Percentiles rank a stretch among this genome's conserved stretches.
These are phyloP conservation scores for Xenopus laevis DNA, from an alignment of 2,113 vertebrate genomes.

Conservation along the genomic window DNA sequence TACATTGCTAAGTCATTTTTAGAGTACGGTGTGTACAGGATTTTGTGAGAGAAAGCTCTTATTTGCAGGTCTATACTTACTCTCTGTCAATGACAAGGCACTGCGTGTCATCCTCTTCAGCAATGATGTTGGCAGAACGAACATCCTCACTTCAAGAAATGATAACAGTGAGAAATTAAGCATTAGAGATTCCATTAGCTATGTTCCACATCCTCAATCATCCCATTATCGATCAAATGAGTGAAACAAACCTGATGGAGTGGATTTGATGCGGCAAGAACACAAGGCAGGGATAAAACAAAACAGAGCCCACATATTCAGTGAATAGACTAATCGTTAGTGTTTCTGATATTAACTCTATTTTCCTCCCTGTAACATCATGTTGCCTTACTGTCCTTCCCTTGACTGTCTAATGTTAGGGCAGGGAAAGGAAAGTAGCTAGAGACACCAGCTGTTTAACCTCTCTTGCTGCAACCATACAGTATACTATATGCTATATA, in stretches of 20 bases:
- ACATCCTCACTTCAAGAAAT: conserved; percentile 67
- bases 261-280: background rate
- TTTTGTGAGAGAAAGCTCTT: background rate
- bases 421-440: no score
- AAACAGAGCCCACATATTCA: background rate
- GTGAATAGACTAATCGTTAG: no score
- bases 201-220: conserved; percentile 6
- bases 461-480: no score
- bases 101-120: conserved; percentile 66
- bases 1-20: no score
- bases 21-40: background rate
- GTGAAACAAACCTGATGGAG: background rate
- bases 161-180: conserved; percentile 27
- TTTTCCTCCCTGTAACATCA: no score
- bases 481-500: no score
- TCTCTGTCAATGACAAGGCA: conserved; percentile 75
- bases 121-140: conserved; percentile 74
- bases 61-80: conserved; percentile 61
- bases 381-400: no score
- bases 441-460: no score
- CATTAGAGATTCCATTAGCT: conserved; percentile 27
- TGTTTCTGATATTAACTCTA: no score
- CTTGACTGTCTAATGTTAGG: no score
- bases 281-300: background rate
- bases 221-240: conserved; percentile 26